A percentile compares a stretch with the other conserved stretches of the same genome.
phyloP scores from a whole-genome alignment of 2,888 invertebrate genomes.

The Eucera pruinosa region DNA sequence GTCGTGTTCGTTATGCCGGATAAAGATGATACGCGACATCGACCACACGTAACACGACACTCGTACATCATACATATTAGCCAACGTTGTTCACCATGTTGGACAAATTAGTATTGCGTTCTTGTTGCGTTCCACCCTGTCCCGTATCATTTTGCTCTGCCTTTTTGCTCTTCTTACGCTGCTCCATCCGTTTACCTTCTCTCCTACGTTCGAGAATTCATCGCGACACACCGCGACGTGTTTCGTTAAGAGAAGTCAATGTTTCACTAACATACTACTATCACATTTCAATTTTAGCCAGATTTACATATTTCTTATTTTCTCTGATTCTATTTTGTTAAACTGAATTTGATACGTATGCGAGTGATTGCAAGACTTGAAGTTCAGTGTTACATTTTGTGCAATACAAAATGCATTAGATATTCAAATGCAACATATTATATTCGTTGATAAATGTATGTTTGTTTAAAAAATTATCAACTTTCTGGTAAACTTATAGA shows the following conservation, averaged over 20 bases:
- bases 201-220: conserved; percentile 29
- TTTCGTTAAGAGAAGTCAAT: neutral
- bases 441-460: no score
- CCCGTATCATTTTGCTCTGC: conserved; percentile 49
- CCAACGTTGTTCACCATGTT: conserved; percentile 65
- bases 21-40: conserved; percentile 71
- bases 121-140: conserved; percentile 50
- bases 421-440: no score
- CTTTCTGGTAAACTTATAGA: no score
- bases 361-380: no score
- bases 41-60: conserved; percentile 67
- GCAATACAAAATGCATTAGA: no score
- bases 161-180: conserved; percentile 39
- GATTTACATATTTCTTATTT: neutral
- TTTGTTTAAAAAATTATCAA: no score
- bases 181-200: conserved; percentile 34
- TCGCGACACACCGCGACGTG: neutral
- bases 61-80: conserved; percentile 70
- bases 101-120: conserved; percentile 73
- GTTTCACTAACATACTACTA: neutral
- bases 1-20: conserved; percentile 69
- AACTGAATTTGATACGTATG: no score
- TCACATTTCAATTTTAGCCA: neutral
- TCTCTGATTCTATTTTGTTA: no score
- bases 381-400: no score